A percentile compares a stretch with the other conserved stretches of the same genome.
phyloP scores from a whole-genome alignment of 2,113 vertebrate genomes.

The Spermophilus dauricus region DNA sequence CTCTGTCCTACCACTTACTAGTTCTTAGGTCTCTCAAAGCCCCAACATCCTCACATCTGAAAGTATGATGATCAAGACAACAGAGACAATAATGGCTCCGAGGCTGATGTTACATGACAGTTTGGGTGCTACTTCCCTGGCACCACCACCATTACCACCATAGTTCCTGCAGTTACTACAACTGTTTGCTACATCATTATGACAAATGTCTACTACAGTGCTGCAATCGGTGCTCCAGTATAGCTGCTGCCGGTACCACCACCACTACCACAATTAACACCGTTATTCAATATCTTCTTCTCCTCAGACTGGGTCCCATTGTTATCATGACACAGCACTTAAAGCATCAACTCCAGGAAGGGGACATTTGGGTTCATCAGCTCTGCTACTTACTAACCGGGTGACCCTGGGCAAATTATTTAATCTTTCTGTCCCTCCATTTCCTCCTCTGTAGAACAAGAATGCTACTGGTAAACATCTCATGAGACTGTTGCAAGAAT shows the following conservation, averaged over 20 bases:
- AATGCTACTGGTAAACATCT: background rate
- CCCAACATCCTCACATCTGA: background rate
- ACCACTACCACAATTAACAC: too few relatives aligned
- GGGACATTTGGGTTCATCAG: background rate
- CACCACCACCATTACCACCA: background rate
- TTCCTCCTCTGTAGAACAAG: background rate
- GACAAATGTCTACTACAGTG: background rate
- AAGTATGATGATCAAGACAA: background rate
- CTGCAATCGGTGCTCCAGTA: rapidly evolving
- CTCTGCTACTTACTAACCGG: background rate
- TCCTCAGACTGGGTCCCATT: background rate
- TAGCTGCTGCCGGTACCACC: too few relatives aligned
- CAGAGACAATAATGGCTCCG: background rate
- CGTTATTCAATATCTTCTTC: rapidly evolving
- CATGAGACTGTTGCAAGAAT: background rate
- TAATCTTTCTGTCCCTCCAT: background rate
- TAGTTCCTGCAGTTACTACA: rapidly evolving
- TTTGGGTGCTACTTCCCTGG: background rate
- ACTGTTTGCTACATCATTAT: rapidly evolving
- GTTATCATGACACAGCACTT: rapidly evolving
- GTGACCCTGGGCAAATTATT: background rate
- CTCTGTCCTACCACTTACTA: background rate
- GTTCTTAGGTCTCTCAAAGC: background rate
- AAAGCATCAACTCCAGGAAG: background rate
- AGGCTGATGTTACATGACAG: too few relatives aligned